Evolutionary conservation across 2,888 invertebrate species (phyloP).

Genomic region (Synergus umbraculus): DNA sequence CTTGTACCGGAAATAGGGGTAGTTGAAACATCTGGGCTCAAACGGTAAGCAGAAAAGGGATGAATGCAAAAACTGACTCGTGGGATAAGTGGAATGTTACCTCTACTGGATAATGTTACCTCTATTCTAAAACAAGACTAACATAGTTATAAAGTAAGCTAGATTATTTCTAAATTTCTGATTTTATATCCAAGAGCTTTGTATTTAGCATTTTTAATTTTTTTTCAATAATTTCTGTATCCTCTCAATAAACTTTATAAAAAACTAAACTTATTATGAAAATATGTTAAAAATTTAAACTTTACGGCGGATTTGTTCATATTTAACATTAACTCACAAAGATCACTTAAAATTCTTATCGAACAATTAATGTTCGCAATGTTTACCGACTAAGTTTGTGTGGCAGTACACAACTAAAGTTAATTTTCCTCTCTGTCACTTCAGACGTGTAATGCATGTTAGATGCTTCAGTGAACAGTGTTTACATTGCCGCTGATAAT

Average conservation of each 20-base stretch:
- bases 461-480: constrained; percentile 31
- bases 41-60: neutral
- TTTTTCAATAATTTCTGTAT: no score
- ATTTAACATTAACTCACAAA: no score
- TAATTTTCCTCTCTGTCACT: constrained; percentile 36
- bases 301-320: no score
- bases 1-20: no score
- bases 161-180: no score
- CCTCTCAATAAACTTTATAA: no score
- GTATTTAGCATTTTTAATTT: no score
- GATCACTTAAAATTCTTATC: neutral
- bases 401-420: constrained; percentile 4
- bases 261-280: no score
- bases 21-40: neutral
- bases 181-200: no score
- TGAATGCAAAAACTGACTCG: neutral
- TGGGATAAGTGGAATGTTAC: neutral
- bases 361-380: neutral
- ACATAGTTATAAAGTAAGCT: neutral
- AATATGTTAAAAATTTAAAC: no score
- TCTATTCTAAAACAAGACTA: neutral
- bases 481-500: constrained; percentile 36
- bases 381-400: neutral
- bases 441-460: constrained; percentile 39
- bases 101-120: neutral